Conservation (phyloP, 2,888 invertebrate genomes). For the Zaprionus obscuricornis region DNA sequence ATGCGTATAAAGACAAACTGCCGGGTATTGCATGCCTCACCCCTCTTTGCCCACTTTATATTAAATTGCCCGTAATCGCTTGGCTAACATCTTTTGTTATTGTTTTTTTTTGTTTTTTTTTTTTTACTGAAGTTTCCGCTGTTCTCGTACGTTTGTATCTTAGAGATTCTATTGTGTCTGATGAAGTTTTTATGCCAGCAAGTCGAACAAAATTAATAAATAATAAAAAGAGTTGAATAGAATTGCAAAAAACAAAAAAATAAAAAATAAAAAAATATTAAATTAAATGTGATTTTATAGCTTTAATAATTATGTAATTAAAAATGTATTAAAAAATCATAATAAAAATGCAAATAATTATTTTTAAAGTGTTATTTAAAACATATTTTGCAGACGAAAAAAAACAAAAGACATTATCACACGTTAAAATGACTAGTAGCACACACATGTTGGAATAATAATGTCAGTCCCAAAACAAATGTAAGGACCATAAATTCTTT, state of each 20-base stretch:
- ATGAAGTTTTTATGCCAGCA: conserved; percentile 16
- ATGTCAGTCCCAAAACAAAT: conserved; percentile 66
- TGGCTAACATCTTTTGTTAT: conserved; percentile 52
- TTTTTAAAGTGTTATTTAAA: no score
- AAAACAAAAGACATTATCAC: no score
- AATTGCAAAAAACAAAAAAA: no score
- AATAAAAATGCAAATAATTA: no score
- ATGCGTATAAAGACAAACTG: conserved; percentile 51
- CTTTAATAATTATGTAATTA: no score
- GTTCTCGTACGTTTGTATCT: conserved; percentile 52
- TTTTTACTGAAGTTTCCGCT: conserved; percentile 64
- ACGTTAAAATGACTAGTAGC: no score
- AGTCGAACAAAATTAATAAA: no score
- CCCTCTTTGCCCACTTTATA: not conserved
- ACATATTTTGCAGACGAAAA: no score
- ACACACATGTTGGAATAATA: conserved; percentile 76
- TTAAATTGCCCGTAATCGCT: conserved; percentile 77
- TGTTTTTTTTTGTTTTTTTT: conserved; percentile 57
- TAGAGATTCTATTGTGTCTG: conserved; percentile 66
- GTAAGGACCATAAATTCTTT: conserved; percentile 62
- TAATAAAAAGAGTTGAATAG: no score
- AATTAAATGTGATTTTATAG: no score
- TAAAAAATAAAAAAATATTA: no score
- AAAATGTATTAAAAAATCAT: no score
- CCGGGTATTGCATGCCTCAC: conserved; percentile 5